Evolutionary conservation across 2,797 vertebrate species (phyloP).

Genomic region (Anguilla pacifica): DNA sequence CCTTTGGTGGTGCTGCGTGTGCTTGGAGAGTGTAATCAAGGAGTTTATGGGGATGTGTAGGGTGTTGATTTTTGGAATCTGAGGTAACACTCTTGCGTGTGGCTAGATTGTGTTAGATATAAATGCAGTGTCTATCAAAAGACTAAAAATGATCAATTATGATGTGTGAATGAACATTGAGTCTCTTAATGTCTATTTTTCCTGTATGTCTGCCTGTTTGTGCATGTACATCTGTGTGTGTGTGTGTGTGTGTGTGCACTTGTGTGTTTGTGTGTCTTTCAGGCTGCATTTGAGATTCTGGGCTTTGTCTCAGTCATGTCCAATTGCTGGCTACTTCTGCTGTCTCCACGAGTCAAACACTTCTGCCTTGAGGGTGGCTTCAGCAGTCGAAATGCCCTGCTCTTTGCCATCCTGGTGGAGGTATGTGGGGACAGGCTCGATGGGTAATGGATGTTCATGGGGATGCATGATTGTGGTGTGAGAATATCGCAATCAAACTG

Average conservation of each 20-base stretch:
- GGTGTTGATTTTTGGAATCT: background rate
- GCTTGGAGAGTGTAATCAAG: background rate
- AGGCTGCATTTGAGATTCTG: conserved; percentile 77
- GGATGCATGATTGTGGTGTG: background rate
- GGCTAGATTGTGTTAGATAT: background rate
- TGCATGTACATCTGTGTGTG: background rate
- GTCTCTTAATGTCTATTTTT: conserved; percentile 1
- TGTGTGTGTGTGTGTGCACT: background rate
- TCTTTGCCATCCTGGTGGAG: conserved; percentile 72
- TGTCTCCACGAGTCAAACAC: conserved; percentile 68
- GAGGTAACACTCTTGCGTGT: background rate
- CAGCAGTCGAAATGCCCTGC: conserved; percentile 58
- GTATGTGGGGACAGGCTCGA: conserved; percentile 50
- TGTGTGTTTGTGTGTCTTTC: conserved; percentile 38
- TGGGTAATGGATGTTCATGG: background rate
- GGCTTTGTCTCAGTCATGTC: conserved; percentile 77
- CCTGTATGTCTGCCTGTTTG: background rate
- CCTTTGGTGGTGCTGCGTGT: background rate
- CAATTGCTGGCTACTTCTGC: conserved; percentile 79
- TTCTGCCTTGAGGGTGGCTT: conserved; percentile 58
- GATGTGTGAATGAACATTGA: background rate
- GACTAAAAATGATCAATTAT: background rate
- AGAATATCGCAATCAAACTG: background rate
- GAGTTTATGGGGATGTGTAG: background rate
- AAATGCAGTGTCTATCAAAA: background rate